A percentile compares a stretch with the other conserved stretches of the same genome.
Evolutionary conservation across 2,113 vertebrate genomes (phyloP).

Genomic region (Pardalotus punctatus): DNA sequence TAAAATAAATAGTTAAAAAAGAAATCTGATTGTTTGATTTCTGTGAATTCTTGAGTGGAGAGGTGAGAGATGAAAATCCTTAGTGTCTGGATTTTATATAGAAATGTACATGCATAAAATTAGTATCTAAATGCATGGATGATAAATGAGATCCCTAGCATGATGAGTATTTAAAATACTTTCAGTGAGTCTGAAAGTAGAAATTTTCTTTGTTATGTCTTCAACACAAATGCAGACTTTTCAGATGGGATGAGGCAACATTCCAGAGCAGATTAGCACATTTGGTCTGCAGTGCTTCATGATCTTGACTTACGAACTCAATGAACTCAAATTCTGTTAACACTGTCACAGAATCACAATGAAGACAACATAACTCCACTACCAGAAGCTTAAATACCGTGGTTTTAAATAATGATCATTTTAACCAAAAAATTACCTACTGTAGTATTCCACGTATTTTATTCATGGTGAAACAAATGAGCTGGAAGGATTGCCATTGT

Average conservation of each 20-base stretch:
- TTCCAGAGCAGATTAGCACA: constrained; percentile 40
- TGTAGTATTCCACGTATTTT: neutral
- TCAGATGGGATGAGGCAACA: constrained; percentile 18
- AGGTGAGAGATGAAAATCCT: neutral
- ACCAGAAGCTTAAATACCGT: neutral
- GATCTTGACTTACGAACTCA: constrained; percentile 27
- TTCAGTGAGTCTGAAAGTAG: neutral
- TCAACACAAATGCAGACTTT: constrained; percentile 7
- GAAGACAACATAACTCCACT: neutral
- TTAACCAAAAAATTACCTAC: neutral
- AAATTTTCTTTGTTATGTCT: constrained; percentile 25
- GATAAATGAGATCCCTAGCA: neutral
- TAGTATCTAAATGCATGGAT: neutral
- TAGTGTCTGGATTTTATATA: neutral
- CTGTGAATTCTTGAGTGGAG: neutral
- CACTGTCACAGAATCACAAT: neutral
- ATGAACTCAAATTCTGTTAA: constrained; percentile 27
- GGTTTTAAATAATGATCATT: neutral
- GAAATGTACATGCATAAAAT: neutral
- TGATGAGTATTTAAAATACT: neutral
- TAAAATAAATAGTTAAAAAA: neutral
- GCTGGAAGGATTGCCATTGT: neutral
- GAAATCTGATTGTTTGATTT: neutral
- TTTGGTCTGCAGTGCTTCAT: constrained; percentile 20
- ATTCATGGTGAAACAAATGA: neutral